Evolutionary conservation across 2,888 invertebrate genomes (phyloP), one percentile per base, ranked within the genome.

Genomic region (Camponotus fellah): DNA sequence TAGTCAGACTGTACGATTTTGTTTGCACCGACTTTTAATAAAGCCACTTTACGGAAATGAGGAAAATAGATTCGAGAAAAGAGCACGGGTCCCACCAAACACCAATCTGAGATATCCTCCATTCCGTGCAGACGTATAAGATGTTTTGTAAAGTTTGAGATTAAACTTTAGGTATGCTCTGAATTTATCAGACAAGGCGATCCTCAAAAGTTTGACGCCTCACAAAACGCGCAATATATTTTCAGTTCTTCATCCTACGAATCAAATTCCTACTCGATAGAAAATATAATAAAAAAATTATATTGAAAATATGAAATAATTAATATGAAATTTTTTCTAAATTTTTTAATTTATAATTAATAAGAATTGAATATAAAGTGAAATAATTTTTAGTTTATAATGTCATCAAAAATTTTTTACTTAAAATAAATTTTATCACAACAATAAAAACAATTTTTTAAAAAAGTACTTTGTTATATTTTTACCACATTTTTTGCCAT

Each of bases 91-190:
- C 17, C 14, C 26, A 26, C 26, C 37, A 32, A 32, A 75, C n/a
- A 34, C 17, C 37, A 56, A 26, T 66, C 2, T 12, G 8, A 43
- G 34, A 56, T 46, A 75, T 40, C n/a, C 56, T 26, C 12, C 46
- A 14, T 12, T 34, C 10, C 32, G 21, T 49, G 37, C 76, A 37
- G 26, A 49, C 34, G 10, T 37, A 40, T 12, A 2, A 64, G 37
- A 40, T 53, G 65, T 66, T 66, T 77, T 40, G 53, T 17, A 2
- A 32, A 40, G 53, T 66, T 64, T 12, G 56, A 17, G 56, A 77
- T 77, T 26, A 66, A 77, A 66, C 40, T 77, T 66, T 17, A 56
- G 56, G 2, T 77, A 40, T 40, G 66, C 26, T 37, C 26, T 26
- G 26, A 65, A 76, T 76, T 65, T 76, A 76, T 32, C 40, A 37